Conservation (phyloP, 2,888 invertebrate genomes). For the Oscheius sp. region DNA sequence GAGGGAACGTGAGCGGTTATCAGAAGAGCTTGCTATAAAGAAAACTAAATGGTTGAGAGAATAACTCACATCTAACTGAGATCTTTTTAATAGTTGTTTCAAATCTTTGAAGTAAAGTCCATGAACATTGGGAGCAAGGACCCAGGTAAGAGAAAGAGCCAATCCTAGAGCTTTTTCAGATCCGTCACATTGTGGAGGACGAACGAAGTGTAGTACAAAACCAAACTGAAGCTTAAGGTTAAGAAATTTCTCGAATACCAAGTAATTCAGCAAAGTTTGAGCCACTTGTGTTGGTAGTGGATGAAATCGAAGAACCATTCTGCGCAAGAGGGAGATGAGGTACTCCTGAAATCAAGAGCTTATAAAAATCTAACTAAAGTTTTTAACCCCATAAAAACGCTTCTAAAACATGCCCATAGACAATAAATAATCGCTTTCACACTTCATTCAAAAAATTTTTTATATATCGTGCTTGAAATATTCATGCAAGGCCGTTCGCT, state of each 20-base stretch:
- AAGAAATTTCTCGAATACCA: slow-evolving; percentile 75
- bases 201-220: slow-evolving; percentile 98
- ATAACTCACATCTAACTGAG: slow-evolving; percentile 87
- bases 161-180: slow-evolving; percentile 83
- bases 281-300: slow-evolving; percentile 83
- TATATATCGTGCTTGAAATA: slow-evolving; percentile 9
- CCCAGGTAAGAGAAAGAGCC: slow-evolving; percentile 93
- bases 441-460: slow-evolving; percentile 7
- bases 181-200: slow-evolving; percentile 88
- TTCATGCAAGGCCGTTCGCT: slow-evolving; percentile 18
- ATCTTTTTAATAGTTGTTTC: slow-evolving; percentile 96
- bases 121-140: slow-evolving; percentile 97
- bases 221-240: slow-evolving; percentile 78
- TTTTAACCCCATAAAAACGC: slow-evolving; percentile 5
- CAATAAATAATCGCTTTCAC: slow-evolving; percentile 7
- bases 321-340: slow-evolving; percentile 88
- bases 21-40: slow-evolving; percentile 82
- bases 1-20: slow-evolving; percentile 98
- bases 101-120: slow-evolving; percentile 99
- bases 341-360: slow-evolving; percentile 79
- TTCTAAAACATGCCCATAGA: slow-evolving; percentile 1
- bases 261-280: slow-evolving; percentile 95
- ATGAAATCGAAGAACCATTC: slow-evolving; percentile 80
- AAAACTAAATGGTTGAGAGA: background rate
- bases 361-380: background rate